phyloP scores from a whole-genome alignment of 2,888 invertebrate genomes.

The Coenonympha glycerion region DNA sequence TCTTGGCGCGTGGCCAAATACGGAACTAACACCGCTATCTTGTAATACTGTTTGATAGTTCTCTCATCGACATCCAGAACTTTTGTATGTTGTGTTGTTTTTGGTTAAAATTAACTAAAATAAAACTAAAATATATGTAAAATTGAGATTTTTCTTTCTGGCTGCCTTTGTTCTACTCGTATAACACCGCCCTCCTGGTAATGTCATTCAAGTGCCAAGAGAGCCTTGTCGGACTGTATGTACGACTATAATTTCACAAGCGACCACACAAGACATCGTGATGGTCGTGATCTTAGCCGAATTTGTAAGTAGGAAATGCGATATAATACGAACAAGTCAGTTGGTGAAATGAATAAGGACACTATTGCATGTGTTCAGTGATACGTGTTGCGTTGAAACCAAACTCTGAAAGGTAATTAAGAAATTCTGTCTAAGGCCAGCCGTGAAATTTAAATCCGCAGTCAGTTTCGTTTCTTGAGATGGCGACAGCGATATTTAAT shows the following conservation, averaged over 20 bases:
- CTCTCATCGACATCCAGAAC: too few relatives aligned
- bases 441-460: constrained; percentile 19
- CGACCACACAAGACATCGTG: not conserved
- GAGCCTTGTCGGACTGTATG: too few relatives aligned
- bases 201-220: too few relatives aligned
- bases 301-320: constrained; percentile 30
- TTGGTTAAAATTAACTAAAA: too few relatives aligned
- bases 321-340: constrained; percentile 17
- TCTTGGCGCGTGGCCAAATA: too few relatives aligned
- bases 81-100: too few relatives aligned
- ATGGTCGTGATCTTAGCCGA: constrained; percentile 19
- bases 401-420: constrained; percentile 24
- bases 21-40: too few relatives aligned
- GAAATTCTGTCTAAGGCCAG: constrained; percentile 25
- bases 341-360: constrained; percentile 20
- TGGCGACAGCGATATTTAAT: constrained; percentile 3
- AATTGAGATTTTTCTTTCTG: too few relatives aligned
- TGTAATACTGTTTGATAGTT: too few relatives aligned
- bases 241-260: not conserved
- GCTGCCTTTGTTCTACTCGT: too few relatives aligned
- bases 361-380: constrained; percentile 21
- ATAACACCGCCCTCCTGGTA: too few relatives aligned
- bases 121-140: too few relatives aligned
- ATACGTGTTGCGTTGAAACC: constrained; percentile 24
- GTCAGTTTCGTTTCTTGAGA: constrained; percentile 7